Conservation (phyloP, 1,140 invertebrate species). For the Drosophila bocqueti region DNA sequence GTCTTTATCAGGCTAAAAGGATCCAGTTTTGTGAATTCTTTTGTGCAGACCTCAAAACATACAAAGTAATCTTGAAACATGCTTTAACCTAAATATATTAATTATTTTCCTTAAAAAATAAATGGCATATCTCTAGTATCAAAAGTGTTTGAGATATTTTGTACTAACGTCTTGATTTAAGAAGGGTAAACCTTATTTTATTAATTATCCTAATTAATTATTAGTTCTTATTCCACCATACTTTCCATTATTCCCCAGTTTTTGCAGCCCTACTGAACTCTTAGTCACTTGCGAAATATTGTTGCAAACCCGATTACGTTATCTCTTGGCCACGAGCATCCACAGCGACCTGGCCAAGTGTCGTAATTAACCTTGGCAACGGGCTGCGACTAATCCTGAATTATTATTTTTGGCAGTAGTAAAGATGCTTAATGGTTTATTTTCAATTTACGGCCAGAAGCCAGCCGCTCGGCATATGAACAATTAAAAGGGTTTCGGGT, state of each 20-base stretch:
- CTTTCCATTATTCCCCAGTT: not conserved
- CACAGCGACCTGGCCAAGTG: slow-evolving; percentile 77
- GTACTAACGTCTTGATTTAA: too few relatives aligned
- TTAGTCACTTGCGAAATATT: slow-evolving; percentile 23
- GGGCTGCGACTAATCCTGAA: slow-evolving; percentile 79
- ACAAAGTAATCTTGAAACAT: too few relatives aligned
- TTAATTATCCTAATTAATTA: not conserved
- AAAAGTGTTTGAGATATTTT: too few relatives aligned
- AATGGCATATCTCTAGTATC: not conserved
- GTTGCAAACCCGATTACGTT: slow-evolving; percentile 64
- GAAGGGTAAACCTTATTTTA: not conserved
- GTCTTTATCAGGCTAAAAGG: slow-evolving; percentile 4
- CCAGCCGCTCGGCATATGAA: slow-evolving; percentile 24
- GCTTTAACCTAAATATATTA: not conserved
- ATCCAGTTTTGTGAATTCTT: not conserved
- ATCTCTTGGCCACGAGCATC: slow-evolving; percentile 62
- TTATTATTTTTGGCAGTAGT: slow-evolving; percentile 72
- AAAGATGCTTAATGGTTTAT: slow-evolving; percentile 74
- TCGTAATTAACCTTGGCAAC: slow-evolving; percentile 79
- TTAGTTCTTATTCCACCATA: not conserved
- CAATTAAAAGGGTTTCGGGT: slow-evolving; percentile 65
- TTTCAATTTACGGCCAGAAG: slow-evolving; percentile 73
- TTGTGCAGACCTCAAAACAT: too few relatives aligned
- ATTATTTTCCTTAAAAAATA: not conserved
- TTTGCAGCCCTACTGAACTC: not conserved